Base-by-base conservation (phyloP, 1,140 invertebrate genomes). In the Platyura marginata region DNA sequence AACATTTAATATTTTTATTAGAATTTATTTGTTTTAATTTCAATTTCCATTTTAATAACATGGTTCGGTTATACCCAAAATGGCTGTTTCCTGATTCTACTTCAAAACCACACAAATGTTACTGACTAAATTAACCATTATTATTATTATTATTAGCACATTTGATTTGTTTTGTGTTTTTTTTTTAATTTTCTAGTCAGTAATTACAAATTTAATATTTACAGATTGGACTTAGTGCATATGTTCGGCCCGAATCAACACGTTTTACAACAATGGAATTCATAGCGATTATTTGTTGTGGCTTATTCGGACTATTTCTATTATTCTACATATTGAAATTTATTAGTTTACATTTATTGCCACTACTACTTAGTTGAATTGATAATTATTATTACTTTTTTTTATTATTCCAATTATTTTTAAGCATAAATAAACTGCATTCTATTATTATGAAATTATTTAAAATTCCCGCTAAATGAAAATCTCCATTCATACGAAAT, bases 211-310 rank as follows among this genome's bases (percentile, higher is more conserved):
- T 34, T 34, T 0, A 5, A 18, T 18, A 0, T 29, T 48, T 46
- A 5, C 15, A 60, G 57, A 47, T 47, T 37, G 57, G 57, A 39
- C 56, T 60, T 19, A 60, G 57, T 41, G 56, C 54, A 10, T 57
- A 60, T 38, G 57, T 60, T 3, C 43, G 54, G 20, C 57, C 57
- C 5, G 55, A 53, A 0, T 51, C 40, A 8, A 60, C 55, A 37
- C 54, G 49, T 29, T 41, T 60, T 15, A 57, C 55, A 50, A 49
- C 55, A 0, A 40, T 60, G 46, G 57, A 60, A 35, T 60, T 57
- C 55, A 57, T 50, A 11, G 57, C 57, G 5, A 43, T 60, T 20
- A 45, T 60, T 20, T 50, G 60, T 42, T 54, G 57, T 21, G 51
- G 57, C 32, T 42, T 54, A 3, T 56, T 60, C 45, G 57, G 51